Base-by-base conservation (phyloP, 2,888 invertebrate genomes). In the Altica lythri region DNA sequence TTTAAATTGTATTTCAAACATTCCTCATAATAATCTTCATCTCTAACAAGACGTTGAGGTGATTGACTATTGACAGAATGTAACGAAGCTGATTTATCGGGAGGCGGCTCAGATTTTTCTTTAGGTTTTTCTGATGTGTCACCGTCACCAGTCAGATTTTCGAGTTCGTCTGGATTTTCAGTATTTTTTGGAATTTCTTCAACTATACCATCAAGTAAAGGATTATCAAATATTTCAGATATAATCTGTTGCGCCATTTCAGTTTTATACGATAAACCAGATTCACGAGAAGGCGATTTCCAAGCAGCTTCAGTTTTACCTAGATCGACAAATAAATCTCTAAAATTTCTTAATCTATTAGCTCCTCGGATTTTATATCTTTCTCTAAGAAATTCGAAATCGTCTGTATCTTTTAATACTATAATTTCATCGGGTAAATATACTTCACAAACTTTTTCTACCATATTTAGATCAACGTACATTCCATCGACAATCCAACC, bases 401-500 rank as follows among this genome's bases (percentile, higher is more conserved):
- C 65, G 10, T 77, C 75, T 16, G 27, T 77, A 68, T 84, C 83
- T 44, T 78, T 76, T 45, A 86, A 67, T 27, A 80, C 70, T 61
- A 86, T 73, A 0, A 82, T 77, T 60, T 84, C 79, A 68, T 85
- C 82, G 14, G 84, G 82, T 13, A 78, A 62, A 46, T 78, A 69
- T 56, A 79, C 77, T 2, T 75, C 71, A 19, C 77, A 74, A 8
- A 86, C 67, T 53, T 72, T 71, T 38, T 68, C 69, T 77, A 85
- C 80, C 64, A 79, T 74, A 56, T 80, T 78, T 9, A 77, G 56
- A 59, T 82, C 77, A 14, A 79, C 68, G 16, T 80, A 78, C 71
- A 85, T 80, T 1, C 80, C 83, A 66, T 86, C 85, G 46, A 86
- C 73, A 57, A 86, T 79, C 78, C 81, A 86, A 61, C 82, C 82